Evolutionary conservation across 1,140 invertebrate species (phyloP).

Genomic region (Latrodectus geometricus): DNA sequence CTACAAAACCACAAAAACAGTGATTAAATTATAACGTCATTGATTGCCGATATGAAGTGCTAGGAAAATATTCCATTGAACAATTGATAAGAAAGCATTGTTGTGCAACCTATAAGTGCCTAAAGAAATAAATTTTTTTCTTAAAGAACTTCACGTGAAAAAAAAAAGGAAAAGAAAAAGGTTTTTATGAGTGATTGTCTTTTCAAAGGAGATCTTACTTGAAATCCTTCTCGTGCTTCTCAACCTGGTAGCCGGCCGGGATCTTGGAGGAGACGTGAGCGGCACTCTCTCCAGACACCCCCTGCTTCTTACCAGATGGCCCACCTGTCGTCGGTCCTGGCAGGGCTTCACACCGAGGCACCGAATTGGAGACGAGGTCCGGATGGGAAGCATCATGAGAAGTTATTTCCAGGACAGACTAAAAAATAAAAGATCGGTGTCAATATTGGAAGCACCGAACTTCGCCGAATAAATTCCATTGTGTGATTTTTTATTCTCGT

Average conservation of each 20-base stretch:
- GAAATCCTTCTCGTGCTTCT: conserved; percentile 76
- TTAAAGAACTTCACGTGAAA: no score
- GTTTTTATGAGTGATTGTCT: no score
- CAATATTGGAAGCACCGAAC: background rate
- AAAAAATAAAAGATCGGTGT: background rate
- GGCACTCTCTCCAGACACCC: conserved; percentile 78
- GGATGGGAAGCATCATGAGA: background rate
- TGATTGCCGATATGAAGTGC: no score
- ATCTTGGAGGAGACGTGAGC: background rate
- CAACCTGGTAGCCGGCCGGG: conserved; percentile 66
- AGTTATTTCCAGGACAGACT: conserved; percentile 43
- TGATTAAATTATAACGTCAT: no score
- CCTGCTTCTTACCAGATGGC: conserved; percentile 76
- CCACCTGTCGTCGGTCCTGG: background rate
- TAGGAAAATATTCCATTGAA: no score
- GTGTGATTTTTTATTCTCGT: no score
- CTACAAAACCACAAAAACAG: no score
- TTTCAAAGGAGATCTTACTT: conserved; percentile 68
- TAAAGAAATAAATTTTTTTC: no score
- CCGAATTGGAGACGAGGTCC: background rate
- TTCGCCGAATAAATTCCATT: no score
- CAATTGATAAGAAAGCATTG: no score
- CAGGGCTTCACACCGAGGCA: background rate
- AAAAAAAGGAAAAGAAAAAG: no score
- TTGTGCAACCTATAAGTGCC: no score